These are phyloP conservation scores for Bombyx mandarina DNA, from an alignment of 1,140 invertebrate species.

Conservation along the genomic window DNA sequence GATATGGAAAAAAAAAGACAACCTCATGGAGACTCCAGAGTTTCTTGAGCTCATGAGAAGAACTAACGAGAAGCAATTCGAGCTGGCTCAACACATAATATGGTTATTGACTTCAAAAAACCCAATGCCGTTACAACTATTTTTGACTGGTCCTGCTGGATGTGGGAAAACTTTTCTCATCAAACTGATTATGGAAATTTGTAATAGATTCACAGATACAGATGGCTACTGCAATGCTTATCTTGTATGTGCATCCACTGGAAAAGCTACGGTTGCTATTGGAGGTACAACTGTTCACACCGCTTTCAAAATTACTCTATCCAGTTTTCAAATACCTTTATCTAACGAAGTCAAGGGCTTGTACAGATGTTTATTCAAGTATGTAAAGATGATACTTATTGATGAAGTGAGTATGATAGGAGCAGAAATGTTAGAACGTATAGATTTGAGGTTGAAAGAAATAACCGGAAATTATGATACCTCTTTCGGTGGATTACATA, in stretches of 20 bases:
- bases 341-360: not conserved
- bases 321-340: not conserved
- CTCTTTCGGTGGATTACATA: not conserved
- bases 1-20: conserved; percentile 10
- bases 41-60: conserved; percentile 2
- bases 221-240: conserved; percentile 28
- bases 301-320: conserved; percentile 13
- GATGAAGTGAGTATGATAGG: not conserved
- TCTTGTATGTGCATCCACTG: conserved; percentile 40
- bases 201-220: conserved; percentile 14
- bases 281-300: conserved; percentile 22
- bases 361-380: not conserved
- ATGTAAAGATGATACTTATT: not conserved
- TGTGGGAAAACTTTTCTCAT: conserved; percentile 25
- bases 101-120: conserved; percentile 6
- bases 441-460: conserved; percentile 1
- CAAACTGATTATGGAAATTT: conserved; percentile 33
- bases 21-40: conserved; percentile 6
- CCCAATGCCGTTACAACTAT: conserved; percentile 9
- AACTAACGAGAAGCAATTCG: not conserved
- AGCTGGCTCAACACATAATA: not conserved
- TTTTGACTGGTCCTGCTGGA: conserved; percentile 16
- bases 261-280: conserved; percentile 6
- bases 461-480: not conserved
- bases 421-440: not conserved